Evolutionary conservation across 1,140 invertebrate genomes (phyloP).

Genomic region (Papilio machaon): DNA sequence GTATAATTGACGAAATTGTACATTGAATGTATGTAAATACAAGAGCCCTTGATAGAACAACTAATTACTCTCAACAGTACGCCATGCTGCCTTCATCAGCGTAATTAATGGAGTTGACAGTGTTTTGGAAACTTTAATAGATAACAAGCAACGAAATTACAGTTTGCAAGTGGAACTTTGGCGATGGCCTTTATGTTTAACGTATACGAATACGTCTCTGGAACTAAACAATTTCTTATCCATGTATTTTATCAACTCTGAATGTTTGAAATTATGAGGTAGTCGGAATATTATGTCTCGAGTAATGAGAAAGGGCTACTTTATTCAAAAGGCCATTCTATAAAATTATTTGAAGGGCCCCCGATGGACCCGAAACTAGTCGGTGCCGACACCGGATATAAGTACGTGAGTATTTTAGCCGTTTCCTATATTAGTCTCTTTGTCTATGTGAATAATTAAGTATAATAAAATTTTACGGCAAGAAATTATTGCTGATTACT

Average conservation of each 20-base stretch:
- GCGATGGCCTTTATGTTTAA: conserved; percentile 24
- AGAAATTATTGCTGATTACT: too few relatives aligned
- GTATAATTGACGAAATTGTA: background rate
- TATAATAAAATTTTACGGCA: background rate
- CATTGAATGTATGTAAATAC: background rate
- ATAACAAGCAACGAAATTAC: conserved; percentile 28
- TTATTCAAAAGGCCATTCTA: too few relatives aligned
- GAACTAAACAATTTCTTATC: conserved; percentile 9
- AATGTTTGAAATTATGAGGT: background rate
- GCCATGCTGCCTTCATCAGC: conserved; percentile 9
- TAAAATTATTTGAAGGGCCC: too few relatives aligned
- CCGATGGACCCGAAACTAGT: too few relatives aligned
- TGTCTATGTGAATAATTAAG: background rate
- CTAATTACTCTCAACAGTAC: conserved; percentile 13
- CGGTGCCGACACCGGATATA: too few relatives aligned
- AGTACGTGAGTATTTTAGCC: too few relatives aligned
- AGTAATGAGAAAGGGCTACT: background rate
- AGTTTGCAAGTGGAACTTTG: conserved; percentile 24
- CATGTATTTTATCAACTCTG: background rate
- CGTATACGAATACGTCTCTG: conserved; percentile 9
- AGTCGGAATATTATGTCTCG: background rate
- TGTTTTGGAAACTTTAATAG: conserved; percentile 27
- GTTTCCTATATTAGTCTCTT: background rate
- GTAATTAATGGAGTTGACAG: conserved; percentile 24
- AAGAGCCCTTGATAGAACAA: background rate